Evolutionary conservation across 2,888 invertebrate genomes (phyloP), one percentile per base, ranked within the genome.

Genomic region (Chloroclystis v-ata): DNA sequence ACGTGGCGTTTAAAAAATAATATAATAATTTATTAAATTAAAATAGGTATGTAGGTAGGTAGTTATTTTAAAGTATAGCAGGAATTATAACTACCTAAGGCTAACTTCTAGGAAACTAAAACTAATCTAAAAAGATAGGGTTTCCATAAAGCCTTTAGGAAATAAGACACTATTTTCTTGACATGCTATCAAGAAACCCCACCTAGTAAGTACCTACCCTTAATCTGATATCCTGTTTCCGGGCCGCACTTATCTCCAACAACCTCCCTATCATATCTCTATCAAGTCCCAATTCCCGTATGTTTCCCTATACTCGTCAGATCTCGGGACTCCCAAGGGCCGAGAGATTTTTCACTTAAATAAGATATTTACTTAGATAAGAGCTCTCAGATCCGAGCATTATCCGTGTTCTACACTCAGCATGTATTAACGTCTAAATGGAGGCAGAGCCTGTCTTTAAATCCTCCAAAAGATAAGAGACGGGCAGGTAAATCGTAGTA

Each of bases 311-410:
- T n/a, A n/a, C n/a, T 33, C n/a, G 9, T 2, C n/a, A 13, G 13
- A n/a, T 32, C 32, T 13, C 29, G n/a, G 20, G 20, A 20, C 20
- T n/a, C 24, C 24, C 24, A n/a, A 10, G 33, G 33, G 33, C 10
- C 35, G 35, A 37, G 42, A 26, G 41, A 37, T 32, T 47, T 39
- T 43, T 43, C 20, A 29, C 28, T 33, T 26, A 24, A 33, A 16
- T 33, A 33, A 35, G 33, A 38, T 48, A 48, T 48, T 48, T 43
- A 35, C 38, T 48, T 39, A 39, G 35, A 32, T 39, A 48, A 48
- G 48, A 43, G 43, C 43, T 39, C 38, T 35, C 32, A 43, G 35
- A 43, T 35, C 39, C 24, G 48, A 13, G 20, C 11, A 39, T 35
- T 38, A 47, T 33, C 43, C 33, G 43, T 47, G 38, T 42, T 14